Percentiles rank a stretch among this genome's conserved stretches.
These are phyloP conservation scores for Mesoligia furuncula DNA, from an alignment of 2,888 invertebrate species.

Conservation along the genomic window DNA sequence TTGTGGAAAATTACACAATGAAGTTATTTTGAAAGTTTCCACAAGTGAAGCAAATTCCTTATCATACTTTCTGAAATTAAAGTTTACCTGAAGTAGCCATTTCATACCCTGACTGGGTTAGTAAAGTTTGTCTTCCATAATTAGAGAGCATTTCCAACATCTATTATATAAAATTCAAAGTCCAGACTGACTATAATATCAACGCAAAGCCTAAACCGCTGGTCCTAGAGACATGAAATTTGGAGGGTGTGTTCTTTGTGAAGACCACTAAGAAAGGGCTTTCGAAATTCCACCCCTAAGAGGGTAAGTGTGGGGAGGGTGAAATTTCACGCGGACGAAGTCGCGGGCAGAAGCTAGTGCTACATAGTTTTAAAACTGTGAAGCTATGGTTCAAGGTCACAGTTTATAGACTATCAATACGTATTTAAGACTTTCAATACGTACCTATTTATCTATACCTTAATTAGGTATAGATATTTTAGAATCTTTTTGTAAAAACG, in stretches of 20 bases:
- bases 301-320: too few relatives aligned
- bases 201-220: too few relatives aligned
- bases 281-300: too few relatives aligned
- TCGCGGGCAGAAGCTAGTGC: too few relatives aligned
- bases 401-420: background rate
- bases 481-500: background rate
- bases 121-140: background rate
- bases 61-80: too few relatives aligned
- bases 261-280: too few relatives aligned
- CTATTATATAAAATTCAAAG: too few relatives aligned
- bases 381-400: background rate
- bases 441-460: background rate
- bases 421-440: too few relatives aligned
- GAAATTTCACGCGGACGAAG: too few relatives aligned
- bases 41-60: background rate
- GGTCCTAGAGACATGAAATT: too few relatives aligned
- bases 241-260: too few relatives aligned
- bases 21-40: constrained; percentile 10
- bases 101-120: background rate
- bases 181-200: too few relatives aligned
- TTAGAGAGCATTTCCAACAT: background rate
- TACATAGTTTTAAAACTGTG: background rate
- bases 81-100: background rate
- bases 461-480: background rate
- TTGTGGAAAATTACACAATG: background rate